A percentile compares a stretch with the other conserved stretches of the same genome.
Conservation (phyloP, 2,888 invertebrate genomes). For the Atherix ibis region DNA sequence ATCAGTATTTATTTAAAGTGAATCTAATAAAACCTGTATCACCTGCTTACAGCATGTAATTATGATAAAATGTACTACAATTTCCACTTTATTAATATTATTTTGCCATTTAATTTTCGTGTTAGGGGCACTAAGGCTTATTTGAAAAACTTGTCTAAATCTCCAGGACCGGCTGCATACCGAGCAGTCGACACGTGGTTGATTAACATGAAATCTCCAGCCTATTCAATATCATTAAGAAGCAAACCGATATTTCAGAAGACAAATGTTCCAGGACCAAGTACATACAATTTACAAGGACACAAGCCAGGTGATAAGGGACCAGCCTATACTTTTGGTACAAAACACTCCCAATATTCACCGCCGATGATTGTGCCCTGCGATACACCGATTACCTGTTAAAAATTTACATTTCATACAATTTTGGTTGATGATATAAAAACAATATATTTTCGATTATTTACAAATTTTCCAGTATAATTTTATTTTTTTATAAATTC, state of each 20-base stretch:
- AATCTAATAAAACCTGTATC: slow-evolving; percentile 16
- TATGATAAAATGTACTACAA: slow-evolving; percentile 1
- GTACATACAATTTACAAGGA: slow-evolving; percentile 21
- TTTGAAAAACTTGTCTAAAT: too few species aligned
- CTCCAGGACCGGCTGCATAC: slow-evolving; percentile 29
- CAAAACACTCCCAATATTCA: slow-evolving; percentile 21
- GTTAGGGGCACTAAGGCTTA: too few species aligned
- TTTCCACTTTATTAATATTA: not conserved
- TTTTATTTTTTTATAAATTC: too few species aligned
- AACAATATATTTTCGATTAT: too few species aligned
- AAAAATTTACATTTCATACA: too few species aligned
- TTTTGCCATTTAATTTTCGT: too few species aligned
- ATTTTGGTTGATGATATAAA: too few species aligned
- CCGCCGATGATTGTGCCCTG: slow-evolving; percentile 28
- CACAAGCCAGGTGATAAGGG: slow-evolving; percentile 23
- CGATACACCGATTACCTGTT: too few species aligned
- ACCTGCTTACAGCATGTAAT: slow-evolving; percentile 26
- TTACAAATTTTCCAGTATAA: too few species aligned
- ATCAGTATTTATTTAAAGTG: slow-evolving; percentile 20
- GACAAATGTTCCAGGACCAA: slow-evolving; percentile 21
- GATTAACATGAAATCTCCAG: slow-evolving; percentile 17
- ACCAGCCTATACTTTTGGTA: slow-evolving; percentile 24
- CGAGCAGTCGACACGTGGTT: slow-evolving; percentile 17
- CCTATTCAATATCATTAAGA: slow-evolving; percentile 19
- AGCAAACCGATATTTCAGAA: slow-evolving; percentile 4